These are phyloP conservation scores for Periophthalmus modestus DNA, from an alignment of 2,113 vertebrate species.

Conservation along the genomic window DNA sequence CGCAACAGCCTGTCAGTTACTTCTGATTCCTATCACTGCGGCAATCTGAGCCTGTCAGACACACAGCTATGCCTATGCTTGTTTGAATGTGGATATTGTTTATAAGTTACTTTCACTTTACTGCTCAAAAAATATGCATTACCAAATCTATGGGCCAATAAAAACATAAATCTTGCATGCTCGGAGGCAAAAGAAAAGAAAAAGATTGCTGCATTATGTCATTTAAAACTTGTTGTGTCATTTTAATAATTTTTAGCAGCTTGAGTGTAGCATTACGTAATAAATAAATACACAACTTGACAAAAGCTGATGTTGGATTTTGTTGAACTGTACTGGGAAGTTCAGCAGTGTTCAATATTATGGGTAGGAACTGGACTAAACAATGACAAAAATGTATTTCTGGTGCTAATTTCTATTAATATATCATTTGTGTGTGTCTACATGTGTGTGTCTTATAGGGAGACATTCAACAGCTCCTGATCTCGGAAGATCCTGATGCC, in stretches of 20 bases:
- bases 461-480: constrained; percentile 87
- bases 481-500: constrained; percentile 78
- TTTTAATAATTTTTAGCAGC: background rate
- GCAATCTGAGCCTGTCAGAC: constrained; percentile 42
- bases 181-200: no score
- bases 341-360: background rate
- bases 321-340: no score
- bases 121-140: background rate
- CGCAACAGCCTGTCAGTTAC: constrained; percentile 39
- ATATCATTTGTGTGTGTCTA: constrained; percentile 19
- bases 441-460: constrained; percentile 73
- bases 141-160: background rate
- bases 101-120: background rate
- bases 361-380: constrained; percentile 8
- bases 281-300: no score
- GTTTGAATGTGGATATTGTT: background rate
- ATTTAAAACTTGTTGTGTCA: background rate
- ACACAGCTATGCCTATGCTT: constrained; percentile 8
- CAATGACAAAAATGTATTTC: no score
- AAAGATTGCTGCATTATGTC: background rate
- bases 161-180: background rate
- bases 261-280: background rate
- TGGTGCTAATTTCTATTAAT: background rate
- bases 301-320: background rate
- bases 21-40: constrained; percentile 32